Base-by-base conservation (phyloP, 2,888 invertebrate species). In the Aleiodes leptofemur region DNA sequence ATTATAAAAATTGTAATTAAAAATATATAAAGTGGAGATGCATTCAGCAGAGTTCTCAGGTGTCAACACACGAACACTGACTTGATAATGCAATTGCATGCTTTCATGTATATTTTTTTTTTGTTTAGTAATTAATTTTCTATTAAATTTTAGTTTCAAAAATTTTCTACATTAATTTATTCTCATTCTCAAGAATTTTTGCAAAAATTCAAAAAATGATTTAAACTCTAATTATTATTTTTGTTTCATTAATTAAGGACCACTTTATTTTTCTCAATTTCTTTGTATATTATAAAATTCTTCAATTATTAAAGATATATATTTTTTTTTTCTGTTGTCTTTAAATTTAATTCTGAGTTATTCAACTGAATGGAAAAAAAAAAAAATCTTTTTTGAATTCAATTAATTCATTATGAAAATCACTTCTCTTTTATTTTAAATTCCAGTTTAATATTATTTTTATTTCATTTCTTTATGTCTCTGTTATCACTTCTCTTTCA, bases 1-100 rank as follows among this genome's bases (percentile, higher is more conserved):
- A 43, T 43, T 7, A 64, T 64, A 64, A 64, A n/a, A 43, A 64
- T 38, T 43, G 3, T 38, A 61, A 64, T 43, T 23, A 64, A 64
- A 64, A 64, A 64, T 64, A 64, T 64, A 64, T 64, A 64, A 64
- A 64, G 64, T 64, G 64, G 64, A 64, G 64, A 74, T 79, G 81
- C 82, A 81, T 82, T 82, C 80, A 78, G 82, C 79, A 70, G 72
- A 81, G 77, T 78, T 74, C 76, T 76, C 77, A 77, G 72, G 75
- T 77, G 76, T 80, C 64, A 79, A 82, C 81, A 82, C 82, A 83
- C 80, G 81, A 82, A 83, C 82, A 83, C 82, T 82, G 82, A 82
- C 81, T 64, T 82, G 80, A 80, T 79, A 79, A 83, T 83, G 83
- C 82, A 83, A 80, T 78, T 81, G 80, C 83, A 83, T 83, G 83